phyloP scores from a whole-genome alignment of 2,888 invertebrate genomes.

The Cyaniris semiargus region DNA sequence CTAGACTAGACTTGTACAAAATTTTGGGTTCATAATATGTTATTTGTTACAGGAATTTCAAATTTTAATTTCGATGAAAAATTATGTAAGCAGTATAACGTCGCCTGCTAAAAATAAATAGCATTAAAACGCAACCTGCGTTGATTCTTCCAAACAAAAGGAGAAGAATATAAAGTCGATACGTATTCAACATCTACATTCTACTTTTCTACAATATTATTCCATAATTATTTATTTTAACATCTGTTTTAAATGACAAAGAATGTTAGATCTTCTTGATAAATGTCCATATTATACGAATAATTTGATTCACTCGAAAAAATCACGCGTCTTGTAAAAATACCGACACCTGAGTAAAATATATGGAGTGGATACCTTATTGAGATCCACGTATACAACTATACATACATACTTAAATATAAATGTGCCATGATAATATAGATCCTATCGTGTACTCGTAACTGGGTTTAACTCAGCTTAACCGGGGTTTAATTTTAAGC shows the following conservation, averaged over 20 bases:
- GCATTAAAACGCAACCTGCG: not conserved
- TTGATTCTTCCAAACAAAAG: not conserved
- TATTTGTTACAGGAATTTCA: too few species aligned
- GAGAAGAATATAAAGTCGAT: too few species aligned
- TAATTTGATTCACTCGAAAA: not conserved
- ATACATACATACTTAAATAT: slow-evolving; percentile 30
- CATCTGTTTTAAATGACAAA: too few species aligned
- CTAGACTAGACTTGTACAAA: too few species aligned
- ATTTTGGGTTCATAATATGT: too few species aligned
- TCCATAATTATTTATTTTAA: too few species aligned
- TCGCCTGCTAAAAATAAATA: slow-evolving; percentile 10
- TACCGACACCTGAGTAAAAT: slow-evolving; percentile 26
- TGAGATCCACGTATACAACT: slow-evolving; percentile 7
- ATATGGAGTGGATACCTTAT: slow-evolving; percentile 2
- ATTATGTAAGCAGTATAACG: not conserved
- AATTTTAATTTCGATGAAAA: too few species aligned
- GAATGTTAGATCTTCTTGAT: not conserved
- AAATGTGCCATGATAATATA: slow-evolving; percentile 36
- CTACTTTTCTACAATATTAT: too few species aligned
- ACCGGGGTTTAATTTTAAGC: slow-evolving; percentile 17
- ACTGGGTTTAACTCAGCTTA: slow-evolving; percentile 35
- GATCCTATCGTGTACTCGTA: slow-evolving; percentile 32
- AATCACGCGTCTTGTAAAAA: slow-evolving; percentile 20
- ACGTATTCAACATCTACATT: too few species aligned
- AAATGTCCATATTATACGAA: too few species aligned